Percentiles rank a stretch among this genome's conserved stretches.
phyloP scores from a whole-genome alignment of 2,113 vertebrate species.

The Rhynchomys soricoides region DNA sequence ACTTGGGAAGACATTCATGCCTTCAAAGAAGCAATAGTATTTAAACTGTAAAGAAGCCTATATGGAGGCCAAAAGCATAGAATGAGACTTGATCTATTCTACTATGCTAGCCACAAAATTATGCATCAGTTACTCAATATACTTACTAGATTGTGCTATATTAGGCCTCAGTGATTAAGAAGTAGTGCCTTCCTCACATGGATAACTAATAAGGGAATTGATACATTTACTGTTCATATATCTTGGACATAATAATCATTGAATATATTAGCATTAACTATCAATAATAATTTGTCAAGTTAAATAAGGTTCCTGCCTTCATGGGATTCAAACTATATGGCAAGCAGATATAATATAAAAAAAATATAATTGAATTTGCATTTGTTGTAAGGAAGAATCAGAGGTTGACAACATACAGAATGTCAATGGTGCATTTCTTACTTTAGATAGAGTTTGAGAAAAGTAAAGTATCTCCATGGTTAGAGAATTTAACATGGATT shows the following conservation, averaged over 20 bases:
- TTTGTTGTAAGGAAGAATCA: background rate
- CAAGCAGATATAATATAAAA: background rate
- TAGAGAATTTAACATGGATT: background rate
- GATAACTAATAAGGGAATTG: background rate
- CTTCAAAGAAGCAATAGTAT: background rate
- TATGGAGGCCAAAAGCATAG: background rate
- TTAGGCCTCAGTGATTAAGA: background rate
- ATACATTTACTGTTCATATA: background rate
- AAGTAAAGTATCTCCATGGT: background rate
- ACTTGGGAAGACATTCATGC: background rate
- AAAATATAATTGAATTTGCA: background rate
- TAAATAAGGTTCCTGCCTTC: background rate
- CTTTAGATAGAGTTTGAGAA: background rate
- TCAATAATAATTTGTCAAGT: background rate
- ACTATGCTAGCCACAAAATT: background rate
- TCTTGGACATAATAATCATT: background rate
- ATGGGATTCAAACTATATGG: background rate
- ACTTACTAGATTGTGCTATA: background rate
- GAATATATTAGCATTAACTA: background rate
- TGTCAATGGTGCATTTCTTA: background rate
- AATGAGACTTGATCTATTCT: background rate
- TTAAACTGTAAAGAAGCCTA: background rate
- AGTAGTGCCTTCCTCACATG: background rate
- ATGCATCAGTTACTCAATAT: background rate
- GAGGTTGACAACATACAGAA: background rate